Base-by-base conservation (phyloP, 2,113 vertebrate species). In the Amphiprion ocellaris region DNA sequence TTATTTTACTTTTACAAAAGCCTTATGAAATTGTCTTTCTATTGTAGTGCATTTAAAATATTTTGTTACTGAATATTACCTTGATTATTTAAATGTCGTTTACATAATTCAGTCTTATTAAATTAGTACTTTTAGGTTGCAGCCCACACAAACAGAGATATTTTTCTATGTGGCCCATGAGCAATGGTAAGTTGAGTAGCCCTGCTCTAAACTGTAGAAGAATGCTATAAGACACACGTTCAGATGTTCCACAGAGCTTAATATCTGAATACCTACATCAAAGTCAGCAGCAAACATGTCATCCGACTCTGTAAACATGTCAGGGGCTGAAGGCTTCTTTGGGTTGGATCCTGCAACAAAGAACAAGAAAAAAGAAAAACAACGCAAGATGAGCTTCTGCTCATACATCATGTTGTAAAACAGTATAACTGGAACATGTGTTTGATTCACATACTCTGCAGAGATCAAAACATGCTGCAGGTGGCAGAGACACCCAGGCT, bases 221-320 rank as follows among this genome's bases (percentile, higher is more conserved):
- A 21, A 6, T 7, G 49, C 39, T 37, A 37, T 2, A 52, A 47
- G 17, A 74, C 19, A 5, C 24, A 39, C 10, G 28, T 46, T 58
- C 37, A 58, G 10, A 52, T 24, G n/a, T 21, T 28, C 5, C 19
- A 12, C 1, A 63, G 21, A 16, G 1, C n/a, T 23, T 26, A 9
- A 52, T 5, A 9, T 65, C 12, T 33, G 30, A 60, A 74, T 11
- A 82, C 97, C 94, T 93, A 98, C 98, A 87, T 99, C 98, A 95
- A 99, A 99, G 93, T 93, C 88, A 0, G 97, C 98, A 85, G 97
- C 97, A 69, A 99, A 99, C 98, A 99, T 98, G 87, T 98, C 98
- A 84, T 99, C 98, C 16, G 98, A 99, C 92, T 99, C 98, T 16
- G 96, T 99, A 91, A 99, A 99, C 98, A 99, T 99, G 85, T 99